Conservation (phyloP, 2,888 invertebrate genomes). For the Agriopis marginaria region DNA sequence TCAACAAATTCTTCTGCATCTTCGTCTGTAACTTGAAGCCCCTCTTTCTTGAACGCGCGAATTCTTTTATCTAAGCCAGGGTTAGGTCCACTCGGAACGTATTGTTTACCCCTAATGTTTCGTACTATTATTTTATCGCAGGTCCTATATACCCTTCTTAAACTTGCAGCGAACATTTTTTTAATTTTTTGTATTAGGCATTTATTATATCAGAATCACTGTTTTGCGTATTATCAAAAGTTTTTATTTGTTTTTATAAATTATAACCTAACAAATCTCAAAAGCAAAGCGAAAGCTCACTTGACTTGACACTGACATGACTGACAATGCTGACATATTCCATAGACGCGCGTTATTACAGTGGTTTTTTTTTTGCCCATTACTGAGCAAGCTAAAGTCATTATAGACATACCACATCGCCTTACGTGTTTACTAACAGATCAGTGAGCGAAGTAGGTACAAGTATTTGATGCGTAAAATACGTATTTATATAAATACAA, state of each 20-base stretch:
- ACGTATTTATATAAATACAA: no score
- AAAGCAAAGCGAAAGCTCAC: neutral
- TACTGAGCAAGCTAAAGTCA: no score
- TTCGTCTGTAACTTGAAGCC: constrained; percentile 62
- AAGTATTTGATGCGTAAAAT: no score
- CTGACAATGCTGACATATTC: no score
- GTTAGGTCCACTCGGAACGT: constrained; percentile 56
- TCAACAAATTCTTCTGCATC: constrained; percentile 75
- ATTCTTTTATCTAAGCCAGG: constrained; percentile 73
- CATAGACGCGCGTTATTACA: no score
- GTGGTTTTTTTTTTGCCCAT: no score
- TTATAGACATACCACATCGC: no score
- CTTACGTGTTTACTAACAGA: no score
- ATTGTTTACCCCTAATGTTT: constrained; percentile 62
- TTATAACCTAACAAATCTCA: neutral
- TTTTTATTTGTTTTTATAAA: neutral
- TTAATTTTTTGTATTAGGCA: neutral
- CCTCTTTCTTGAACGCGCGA: constrained; percentile 65
- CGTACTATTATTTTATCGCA: constrained; percentile 69
- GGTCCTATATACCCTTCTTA: constrained; percentile 61
- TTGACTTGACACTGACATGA: no score
- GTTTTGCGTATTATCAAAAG: neutral
- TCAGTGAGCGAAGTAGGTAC: no score
- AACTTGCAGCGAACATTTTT: constrained; percentile 65
- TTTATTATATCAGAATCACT: no score